Conservation (phyloP, 2,113 vertebrate genomes). For the Misgurnus anguillicaudatus region DNA sequence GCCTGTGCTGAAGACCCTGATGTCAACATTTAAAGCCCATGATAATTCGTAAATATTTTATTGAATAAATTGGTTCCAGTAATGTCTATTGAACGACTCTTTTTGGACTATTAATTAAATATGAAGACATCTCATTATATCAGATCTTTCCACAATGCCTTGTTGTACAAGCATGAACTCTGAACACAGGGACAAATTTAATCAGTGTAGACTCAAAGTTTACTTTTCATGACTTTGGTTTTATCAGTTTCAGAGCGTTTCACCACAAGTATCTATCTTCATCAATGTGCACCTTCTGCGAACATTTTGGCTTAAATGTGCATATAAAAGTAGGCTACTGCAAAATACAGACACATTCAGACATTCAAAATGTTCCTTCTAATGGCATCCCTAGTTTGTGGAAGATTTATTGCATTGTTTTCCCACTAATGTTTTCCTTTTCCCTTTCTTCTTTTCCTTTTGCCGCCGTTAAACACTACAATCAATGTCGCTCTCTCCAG, state of each 20-base stretch:
- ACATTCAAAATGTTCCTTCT: background rate
- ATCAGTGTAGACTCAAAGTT: background rate
- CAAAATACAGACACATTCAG: background rate
- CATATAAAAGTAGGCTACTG: background rate
- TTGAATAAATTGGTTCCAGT: background rate
- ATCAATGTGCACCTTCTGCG: background rate
- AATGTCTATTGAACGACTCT: background rate
- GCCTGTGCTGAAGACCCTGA: background rate
- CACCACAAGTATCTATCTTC: background rate
- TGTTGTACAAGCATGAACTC: background rate
- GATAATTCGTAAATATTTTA: constrained; percentile 7
- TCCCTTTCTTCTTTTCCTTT: background rate
- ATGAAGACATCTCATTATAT: background rate
- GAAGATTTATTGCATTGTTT: too few relatives aligned
- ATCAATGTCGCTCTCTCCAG: background rate
- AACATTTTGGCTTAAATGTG: background rate
- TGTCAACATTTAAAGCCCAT: background rate
- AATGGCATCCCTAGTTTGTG: background rate
- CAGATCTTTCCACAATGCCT: background rate
- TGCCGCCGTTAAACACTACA: background rate
- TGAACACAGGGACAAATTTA: background rate
- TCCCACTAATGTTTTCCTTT: background rate
- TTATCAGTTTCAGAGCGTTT: background rate
- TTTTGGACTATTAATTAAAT: background rate
- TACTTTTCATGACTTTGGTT: background rate